These are phyloP conservation scores for Pelodiscus sinensis DNA, from an alignment of 2,113 vertebrate genomes.

Conservation along the genomic window DNA sequence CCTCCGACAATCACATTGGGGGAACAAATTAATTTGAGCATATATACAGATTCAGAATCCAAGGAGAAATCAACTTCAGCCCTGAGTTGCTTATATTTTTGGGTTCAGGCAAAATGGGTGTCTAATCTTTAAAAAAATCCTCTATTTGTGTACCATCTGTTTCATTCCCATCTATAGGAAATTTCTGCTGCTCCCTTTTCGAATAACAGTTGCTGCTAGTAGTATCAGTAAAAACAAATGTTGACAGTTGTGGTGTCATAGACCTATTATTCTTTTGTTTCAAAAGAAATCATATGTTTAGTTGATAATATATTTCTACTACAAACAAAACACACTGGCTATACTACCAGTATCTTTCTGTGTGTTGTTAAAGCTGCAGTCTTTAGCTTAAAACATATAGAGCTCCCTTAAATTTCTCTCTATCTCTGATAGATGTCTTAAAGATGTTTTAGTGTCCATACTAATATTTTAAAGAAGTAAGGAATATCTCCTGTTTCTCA, in stretches of 20 bases:
- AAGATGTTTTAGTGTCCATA: not conserved
- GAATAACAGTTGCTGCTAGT: not conserved
- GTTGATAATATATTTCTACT: slow-evolving; percentile 3
- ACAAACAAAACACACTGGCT: not conserved
- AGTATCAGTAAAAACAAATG: slow-evolving; percentile 45
- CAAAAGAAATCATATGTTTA: slow-evolving; percentile 24
- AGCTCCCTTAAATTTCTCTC: not conserved
- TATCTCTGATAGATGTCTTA: not conserved
- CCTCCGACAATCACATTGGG: not conserved
- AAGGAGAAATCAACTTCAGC: not conserved
- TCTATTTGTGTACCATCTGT: not conserved
- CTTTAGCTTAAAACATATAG: not conserved
- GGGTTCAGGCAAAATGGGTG: not conserved
- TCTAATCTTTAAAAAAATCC: not conserved
- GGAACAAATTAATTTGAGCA: not conserved
- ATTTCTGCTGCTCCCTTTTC: slow-evolving; percentile 21
- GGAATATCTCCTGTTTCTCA: not conserved
- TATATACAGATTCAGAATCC: not conserved
- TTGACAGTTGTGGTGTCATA: not conserved
- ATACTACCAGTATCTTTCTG: not conserved
- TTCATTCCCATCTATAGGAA: slow-evolving; percentile 24
- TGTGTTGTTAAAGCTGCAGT: not conserved
- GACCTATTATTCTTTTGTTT: slow-evolving; percentile 25
- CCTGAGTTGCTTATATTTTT: not conserved
- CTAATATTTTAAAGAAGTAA: not conserved